Evolutionary conservation across 2,113 vertebrate species (phyloP).

Genomic region (Bettongia penicillata): DNA sequence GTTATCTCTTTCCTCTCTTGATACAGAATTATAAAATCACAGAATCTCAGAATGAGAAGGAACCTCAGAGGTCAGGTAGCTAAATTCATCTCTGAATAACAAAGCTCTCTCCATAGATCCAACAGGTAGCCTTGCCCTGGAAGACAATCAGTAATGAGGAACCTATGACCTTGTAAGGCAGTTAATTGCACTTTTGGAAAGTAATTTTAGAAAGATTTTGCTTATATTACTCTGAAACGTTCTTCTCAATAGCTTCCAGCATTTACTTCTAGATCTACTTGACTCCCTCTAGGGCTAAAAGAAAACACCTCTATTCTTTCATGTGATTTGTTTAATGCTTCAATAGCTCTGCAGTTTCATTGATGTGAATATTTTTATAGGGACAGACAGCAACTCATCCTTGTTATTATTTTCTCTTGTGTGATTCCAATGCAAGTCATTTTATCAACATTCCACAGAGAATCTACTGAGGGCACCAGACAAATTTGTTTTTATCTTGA

Average conservation of each 20-base stretch:
- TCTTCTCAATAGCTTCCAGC: neutral
- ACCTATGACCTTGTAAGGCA: neutral
- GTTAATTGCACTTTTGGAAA: neutral
- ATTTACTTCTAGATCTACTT: neutral
- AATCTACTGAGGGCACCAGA: neutral
- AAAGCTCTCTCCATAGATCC: neutral
- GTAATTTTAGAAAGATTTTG: neutral
- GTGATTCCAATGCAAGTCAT: neutral
- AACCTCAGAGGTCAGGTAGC: neutral
- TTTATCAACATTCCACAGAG: neutral
- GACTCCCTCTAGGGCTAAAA: neutral
- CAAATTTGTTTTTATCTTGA: neutral
- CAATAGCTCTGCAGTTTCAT: neutral
- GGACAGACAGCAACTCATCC: neutral
- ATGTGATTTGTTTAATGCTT: neutral
- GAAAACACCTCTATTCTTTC: neutral
- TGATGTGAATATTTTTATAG: neutral
- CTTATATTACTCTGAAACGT: neutral
- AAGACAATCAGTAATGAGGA: neutral
- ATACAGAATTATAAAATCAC: neutral
- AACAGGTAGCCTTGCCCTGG: neutral
- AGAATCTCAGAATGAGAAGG: neutral
- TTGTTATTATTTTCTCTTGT: neutral
- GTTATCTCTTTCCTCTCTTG: neutral
- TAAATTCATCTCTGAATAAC: neutral